A percentile compares a stretch with the other conserved stretches of the same genome.
phyloP scores from a whole-genome alignment of 1,140 invertebrate species.

The Dendroctonus valens region DNA sequence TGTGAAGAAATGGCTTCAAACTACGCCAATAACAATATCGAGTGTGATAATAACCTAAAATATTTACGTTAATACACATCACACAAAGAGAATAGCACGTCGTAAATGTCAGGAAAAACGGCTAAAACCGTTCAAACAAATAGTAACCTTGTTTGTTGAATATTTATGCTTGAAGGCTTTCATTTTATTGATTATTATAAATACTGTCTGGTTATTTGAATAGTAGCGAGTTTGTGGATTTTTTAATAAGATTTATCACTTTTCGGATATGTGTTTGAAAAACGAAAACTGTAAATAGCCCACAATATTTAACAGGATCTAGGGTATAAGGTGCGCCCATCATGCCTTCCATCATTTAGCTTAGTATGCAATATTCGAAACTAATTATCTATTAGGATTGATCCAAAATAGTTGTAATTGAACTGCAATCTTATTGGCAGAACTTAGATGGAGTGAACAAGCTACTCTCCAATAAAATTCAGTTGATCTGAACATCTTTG shows the following conservation, averaged over 20 bases:
- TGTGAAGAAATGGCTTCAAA: constrained; percentile 2
- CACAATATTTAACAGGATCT: not conserved
- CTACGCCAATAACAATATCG: constrained; percentile 20
- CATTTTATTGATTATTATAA: constrained; percentile 23
- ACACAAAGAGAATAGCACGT: constrained; percentile 26
- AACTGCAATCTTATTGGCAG: too few species aligned
- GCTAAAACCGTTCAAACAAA: constrained; percentile 27
- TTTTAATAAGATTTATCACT: constrained; percentile 18
- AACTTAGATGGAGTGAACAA: too few species aligned
- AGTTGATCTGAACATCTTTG: not conserved
- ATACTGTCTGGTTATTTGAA: constrained; percentile 20
- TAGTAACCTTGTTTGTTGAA: constrained; percentile 29
- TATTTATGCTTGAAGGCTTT: constrained; percentile 24
- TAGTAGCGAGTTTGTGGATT: constrained; percentile 12
- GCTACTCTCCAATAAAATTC: not conserved
- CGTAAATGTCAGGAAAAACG: constrained; percentile 27
- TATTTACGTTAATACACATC: constrained; percentile 20
- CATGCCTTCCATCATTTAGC: not conserved
- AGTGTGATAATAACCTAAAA: constrained; percentile 21
- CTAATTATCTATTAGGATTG: too few species aligned
- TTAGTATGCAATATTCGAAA: too few species aligned
- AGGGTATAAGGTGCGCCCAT: not conserved
- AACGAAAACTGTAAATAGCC: not conserved
- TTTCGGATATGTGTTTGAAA: not conserved
- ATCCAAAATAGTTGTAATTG: too few species aligned